Conservation (phyloP, 1,140 invertebrate species). For the Pemphigus obesinymphae region DNA sequence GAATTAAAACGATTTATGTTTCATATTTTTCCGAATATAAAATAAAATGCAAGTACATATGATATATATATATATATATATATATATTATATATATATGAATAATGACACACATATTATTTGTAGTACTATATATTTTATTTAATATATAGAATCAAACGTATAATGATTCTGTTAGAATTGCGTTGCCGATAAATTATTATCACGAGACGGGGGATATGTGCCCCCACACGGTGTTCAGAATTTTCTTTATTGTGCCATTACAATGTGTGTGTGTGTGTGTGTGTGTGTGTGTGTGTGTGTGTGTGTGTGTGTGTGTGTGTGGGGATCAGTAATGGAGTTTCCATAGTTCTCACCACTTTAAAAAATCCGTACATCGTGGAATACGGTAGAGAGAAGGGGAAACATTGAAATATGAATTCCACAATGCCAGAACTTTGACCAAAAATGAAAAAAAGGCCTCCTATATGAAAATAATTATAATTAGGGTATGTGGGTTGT, state of each 20-base stretch:
- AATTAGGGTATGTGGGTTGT: no score
- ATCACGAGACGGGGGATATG: background rate
- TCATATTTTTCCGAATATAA: no score
- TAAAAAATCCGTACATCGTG: background rate
- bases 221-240: background rate
- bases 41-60: no score
- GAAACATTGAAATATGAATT: background rate
- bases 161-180: background rate
- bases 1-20: no score
- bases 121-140: no score
- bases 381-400: background rate
- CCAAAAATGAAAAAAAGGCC: background rate
- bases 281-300: background rate
- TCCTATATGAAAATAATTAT: background rate
- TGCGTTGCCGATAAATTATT: constrained; percentile 1
- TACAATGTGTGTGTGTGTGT: background rate
- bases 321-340: background rate
- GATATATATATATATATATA: no score
- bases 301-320: background rate
- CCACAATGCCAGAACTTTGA: background rate
- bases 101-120: no score
- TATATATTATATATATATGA: no score
- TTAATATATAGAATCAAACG: background rate
- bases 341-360: constrained; percentile 10
- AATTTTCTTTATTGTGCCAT: constrained; percentile 3